Base-by-base conservation (phyloP, 2,113 vertebrate species). In the Nerophis lumbriciformis region DNA sequence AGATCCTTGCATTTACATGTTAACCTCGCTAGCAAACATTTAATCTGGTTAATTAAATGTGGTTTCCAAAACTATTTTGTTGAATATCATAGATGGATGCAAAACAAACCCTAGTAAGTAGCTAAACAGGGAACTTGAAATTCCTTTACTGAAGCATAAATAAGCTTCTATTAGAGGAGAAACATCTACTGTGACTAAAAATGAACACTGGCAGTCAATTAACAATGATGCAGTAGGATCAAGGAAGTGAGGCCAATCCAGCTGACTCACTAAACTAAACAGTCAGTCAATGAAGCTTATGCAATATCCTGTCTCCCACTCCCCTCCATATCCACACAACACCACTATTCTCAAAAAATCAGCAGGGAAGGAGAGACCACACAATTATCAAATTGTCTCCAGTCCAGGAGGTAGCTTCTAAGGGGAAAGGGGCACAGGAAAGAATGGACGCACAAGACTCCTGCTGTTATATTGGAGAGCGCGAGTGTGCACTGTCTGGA, bases 301-400 rank as follows among this genome's bases (percentile, higher is more conserved):
- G 87, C 76, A 88, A 86, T 67, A 81, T 78, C 79, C 81, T 83
- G 78, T 85, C 77, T 84, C 74, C 72, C 70, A 76, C 73, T 83
- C 54, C 67, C 68, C 67, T 66, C 55, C 65, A 71, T 59, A 71
- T 82, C 74, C 75, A 80, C 58, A 61, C 72, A 79, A 74, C 66
- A 71, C 62, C 12, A 59, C 69, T 54, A 59, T 72, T 77, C 77
- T 74, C 37, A 6, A 51, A 36, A 65, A 52, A 50, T 28, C 58
- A 67, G 73, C 73, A 75, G 82, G 79, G 81, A 78, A 66, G 81
- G 80, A 76, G 75, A 76, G 75, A 79, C 65, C 79, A 80, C 71
- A 88, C 85, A 88, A 87, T 88, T 74, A 71, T 64, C 6, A 58
- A 81, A 84, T 86, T 88, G 85, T 88, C 73, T 84, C 28, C 53